Evolutionary conservation across 1,140 invertebrate species (phyloP).

Genomic region (Drosophila carrolli): DNA sequence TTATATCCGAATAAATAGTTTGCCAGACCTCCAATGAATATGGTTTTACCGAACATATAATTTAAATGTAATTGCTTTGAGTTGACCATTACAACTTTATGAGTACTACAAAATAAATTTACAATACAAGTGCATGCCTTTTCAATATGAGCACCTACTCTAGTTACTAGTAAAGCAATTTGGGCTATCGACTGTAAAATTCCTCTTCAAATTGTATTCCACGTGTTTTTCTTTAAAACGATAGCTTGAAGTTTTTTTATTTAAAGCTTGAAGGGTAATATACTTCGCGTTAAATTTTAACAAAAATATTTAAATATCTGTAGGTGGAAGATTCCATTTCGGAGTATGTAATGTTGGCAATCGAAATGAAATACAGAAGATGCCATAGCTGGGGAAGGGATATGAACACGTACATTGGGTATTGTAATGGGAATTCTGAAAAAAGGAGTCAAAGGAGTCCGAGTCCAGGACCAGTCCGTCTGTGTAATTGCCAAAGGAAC

Average conservation of each 20-base stretch:
- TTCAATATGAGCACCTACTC: neutral
- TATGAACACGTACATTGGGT: slow-evolving; percentile 23
- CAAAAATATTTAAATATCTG: too few relatives aligned
- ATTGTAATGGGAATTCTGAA: slow-evolving; percentile 16
- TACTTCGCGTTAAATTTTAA: too few relatives aligned
- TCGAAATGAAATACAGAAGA: slow-evolving; percentile 4
- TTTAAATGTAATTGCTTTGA: neutral
- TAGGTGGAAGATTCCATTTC: too few relatives aligned
- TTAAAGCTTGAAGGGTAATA: too few relatives aligned
- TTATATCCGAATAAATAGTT: neutral
- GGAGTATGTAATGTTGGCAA: neutral
- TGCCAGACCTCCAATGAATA: neutral
- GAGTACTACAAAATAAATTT: neutral
- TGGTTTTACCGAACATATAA: neutral
- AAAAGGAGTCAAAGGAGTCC: slow-evolving; percentile 9
- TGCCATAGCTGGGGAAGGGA: slow-evolving; percentile 8
- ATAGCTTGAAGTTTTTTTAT: too few relatives aligned
- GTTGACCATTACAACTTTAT: neutral
- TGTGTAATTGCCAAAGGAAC: slow-evolving; percentile 49
- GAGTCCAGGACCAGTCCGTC: slow-evolving; percentile 2
- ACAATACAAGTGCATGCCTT: neutral
- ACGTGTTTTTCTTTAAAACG: too few relatives aligned
- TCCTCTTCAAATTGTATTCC: too few relatives aligned
- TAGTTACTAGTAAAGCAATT: too few relatives aligned
- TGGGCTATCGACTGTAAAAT: too few relatives aligned